phyloP scores from a whole-genome alignment of 2,797 vertebrate species.

The Cuculus canorus region DNA sequence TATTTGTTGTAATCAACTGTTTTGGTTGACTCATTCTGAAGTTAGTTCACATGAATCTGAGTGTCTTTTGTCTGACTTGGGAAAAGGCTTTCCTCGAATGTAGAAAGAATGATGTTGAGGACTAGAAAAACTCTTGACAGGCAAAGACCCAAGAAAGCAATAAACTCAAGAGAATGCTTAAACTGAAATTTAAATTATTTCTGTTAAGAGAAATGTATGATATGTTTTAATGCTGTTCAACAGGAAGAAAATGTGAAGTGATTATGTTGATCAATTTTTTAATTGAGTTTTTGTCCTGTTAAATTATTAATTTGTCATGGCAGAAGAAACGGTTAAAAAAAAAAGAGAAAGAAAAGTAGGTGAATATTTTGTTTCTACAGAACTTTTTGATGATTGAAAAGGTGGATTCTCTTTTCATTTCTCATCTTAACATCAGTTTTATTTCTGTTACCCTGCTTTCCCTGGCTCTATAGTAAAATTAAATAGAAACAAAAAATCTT shows the following conservation, averaged over 20 bases:
- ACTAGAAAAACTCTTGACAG: not conserved
- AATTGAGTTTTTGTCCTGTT: not conserved
- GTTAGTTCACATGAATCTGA: conserved; percentile 14
- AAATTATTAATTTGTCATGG: not conserved
- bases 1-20: not conserved
- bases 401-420: conserved; percentile 24
- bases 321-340: not conserved
- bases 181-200: not conserved
- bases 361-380: conserved; percentile 2
- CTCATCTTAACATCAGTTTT: not conserved
- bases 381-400: conserved; percentile 39
- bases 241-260: not conserved
- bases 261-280: not conserved
- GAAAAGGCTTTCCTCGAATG: not conserved
- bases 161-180: not conserved
- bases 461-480: not conserved
- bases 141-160: not conserved
- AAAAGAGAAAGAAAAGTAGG: not conserved
- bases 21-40: not conserved
- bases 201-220: not conserved
- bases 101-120: not conserved
- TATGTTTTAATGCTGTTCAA: not conserved
- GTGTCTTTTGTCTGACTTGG: not conserved
- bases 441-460: not conserved
- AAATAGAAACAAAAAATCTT: not conserved